Percentiles rank a stretch among this genome's conserved stretches.
phyloP scores from a whole-genome alignment of 1,140 invertebrate genomes.

The Trachymyrmex cornetzi region DNA sequence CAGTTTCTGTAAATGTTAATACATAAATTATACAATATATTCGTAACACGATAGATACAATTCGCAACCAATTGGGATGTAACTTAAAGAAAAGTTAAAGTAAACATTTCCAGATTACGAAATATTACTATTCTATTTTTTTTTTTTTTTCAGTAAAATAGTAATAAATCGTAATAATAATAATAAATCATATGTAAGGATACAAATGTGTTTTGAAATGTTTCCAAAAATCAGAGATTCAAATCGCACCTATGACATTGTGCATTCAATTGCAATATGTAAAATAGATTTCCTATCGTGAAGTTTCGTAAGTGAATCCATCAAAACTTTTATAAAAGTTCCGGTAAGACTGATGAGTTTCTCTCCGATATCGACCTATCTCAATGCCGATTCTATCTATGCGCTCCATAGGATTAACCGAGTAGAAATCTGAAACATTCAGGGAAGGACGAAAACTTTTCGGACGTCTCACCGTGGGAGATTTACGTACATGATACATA shows the following conservation, averaged over 20 bases:
- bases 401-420: constrained; percentile 61
- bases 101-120: too few species aligned
- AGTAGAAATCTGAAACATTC: constrained; percentile 60
- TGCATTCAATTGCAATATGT: constrained; percentile 47
- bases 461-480: constrained; percentile 22
- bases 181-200: not conserved
- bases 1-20: too few species aligned
- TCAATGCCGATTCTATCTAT: constrained; percentile 63
- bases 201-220: constrained; percentile 16
- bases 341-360: constrained; percentile 63
- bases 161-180: not conserved
- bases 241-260: constrained; percentile 39
- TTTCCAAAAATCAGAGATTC: not conserved
- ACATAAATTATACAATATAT: too few species aligned
- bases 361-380: constrained; percentile 50
- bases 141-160: too few species aligned
- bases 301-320: constrained; percentile 59
- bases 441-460: constrained; percentile 46
- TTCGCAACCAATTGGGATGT: too few species aligned
- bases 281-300: constrained; percentile 61
- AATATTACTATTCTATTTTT: too few species aligned
- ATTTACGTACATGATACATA: constrained; percentile 55
- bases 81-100: too few species aligned
- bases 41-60: too few species aligned
- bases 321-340: constrained; percentile 72